These are phyloP conservation scores for Rhagologus leucostigma DNA, from an alignment of 2,113 vertebrate species.

Conservation along the genomic window DNA sequence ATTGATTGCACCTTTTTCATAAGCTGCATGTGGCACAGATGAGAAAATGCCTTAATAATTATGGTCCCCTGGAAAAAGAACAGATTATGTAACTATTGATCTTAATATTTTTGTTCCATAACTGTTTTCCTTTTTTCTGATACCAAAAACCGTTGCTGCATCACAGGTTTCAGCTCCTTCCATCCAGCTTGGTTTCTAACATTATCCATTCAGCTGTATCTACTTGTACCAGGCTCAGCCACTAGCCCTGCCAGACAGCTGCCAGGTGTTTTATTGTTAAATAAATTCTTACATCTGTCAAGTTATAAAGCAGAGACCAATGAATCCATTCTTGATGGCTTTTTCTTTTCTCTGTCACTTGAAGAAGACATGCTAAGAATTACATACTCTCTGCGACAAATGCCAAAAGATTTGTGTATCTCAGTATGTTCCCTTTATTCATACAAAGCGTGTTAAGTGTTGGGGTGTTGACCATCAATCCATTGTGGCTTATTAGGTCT, in stretches of 20 bases:
- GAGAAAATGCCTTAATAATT: neutral
- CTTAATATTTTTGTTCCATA: neutral
- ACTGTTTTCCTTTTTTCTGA: neutral
- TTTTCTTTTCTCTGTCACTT: neutral
- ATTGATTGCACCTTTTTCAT: neutral
- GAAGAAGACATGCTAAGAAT: neutral
- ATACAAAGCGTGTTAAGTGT: fast-evolving
- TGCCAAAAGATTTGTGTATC: neutral
- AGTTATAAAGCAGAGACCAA: neutral
- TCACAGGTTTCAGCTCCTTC: neutral
- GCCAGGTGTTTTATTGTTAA: conserved; percentile 24
- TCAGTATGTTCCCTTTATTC: neutral
- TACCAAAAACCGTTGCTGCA: neutral
- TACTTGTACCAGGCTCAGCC: neutral
- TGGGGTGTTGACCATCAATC: neutral
- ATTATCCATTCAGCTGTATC: neutral
- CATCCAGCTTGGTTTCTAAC: neutral
- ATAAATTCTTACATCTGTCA: neutral
- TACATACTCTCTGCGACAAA: neutral
- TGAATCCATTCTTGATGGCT: neutral
- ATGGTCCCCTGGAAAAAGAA: neutral
- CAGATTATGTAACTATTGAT: neutral
- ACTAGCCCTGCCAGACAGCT: neutral
- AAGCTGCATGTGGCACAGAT: neutral
- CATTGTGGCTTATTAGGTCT: neutral